Percentiles rank a stretch among this genome's conserved stretches.
These are phyloP conservation scores for Triplophysa tibetana DNA, from an alignment of 2,113 vertebrate species.

Conservation along the genomic window DNA sequence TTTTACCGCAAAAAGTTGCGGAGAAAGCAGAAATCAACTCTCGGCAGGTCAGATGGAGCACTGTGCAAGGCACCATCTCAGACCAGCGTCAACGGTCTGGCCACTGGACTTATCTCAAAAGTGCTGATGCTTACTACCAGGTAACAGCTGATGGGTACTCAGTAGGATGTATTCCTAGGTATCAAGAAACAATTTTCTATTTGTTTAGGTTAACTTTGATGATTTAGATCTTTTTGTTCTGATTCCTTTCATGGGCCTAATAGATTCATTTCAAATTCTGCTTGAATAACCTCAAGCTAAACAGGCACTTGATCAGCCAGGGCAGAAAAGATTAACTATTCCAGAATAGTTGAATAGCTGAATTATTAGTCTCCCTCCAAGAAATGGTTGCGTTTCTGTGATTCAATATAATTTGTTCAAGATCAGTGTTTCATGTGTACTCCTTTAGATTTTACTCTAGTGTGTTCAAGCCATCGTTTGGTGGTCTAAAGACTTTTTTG, in stretches of 20 bases:
- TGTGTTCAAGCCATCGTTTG: not conserved
- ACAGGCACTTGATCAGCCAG: not conserved
- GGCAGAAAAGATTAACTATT: constrained; percentile 52
- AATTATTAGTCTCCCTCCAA: constrained; percentile 57
- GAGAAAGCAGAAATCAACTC: constrained; percentile 66
- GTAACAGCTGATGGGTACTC: constrained; percentile 57
- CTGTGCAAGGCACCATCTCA: constrained; percentile 68
- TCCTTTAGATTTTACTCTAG: constrained; percentile 34
- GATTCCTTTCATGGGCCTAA: not conserved
- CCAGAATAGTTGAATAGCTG: constrained; percentile 61
- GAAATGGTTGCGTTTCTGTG: constrained; percentile 53
- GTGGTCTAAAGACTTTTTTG: not conserved
- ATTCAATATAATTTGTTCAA: constrained; percentile 54
- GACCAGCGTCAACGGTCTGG: constrained; percentile 60
- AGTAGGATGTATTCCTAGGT: not conserved
- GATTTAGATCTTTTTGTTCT: not conserved
- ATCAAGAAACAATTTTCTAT: too few species aligned
- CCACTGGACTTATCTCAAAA: constrained; percentile 70
- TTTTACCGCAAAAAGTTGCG: constrained; percentile 71
- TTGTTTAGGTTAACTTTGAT: too few species aligned
- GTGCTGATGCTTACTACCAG: constrained; percentile 74
- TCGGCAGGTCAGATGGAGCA: constrained; percentile 61
- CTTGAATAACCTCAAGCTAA: not conserved
- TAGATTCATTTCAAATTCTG: not conserved
- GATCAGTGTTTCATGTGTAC: constrained; percentile 69